Evolutionary conservation across 1,140 invertebrate species (phyloP).

Genomic region (Melanaphis sacchari): DNA sequence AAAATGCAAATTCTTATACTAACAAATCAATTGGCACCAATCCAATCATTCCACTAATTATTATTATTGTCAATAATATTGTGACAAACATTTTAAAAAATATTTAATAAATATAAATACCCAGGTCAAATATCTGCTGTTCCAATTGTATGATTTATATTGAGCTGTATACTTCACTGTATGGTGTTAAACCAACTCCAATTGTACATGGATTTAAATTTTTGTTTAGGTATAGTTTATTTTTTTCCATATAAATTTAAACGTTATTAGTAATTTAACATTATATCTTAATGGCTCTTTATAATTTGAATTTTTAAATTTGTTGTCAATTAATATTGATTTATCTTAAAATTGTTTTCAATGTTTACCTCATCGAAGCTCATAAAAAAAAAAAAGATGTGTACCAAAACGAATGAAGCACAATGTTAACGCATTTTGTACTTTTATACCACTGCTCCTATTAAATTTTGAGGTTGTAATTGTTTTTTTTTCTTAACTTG

Average conservation of each 20-base stretch:
- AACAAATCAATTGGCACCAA: background rate
- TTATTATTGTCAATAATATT: background rate
- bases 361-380: conserved; percentile 38
- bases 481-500: conserved; percentile 45
- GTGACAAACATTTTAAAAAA: background rate
- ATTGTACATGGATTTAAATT: background rate
- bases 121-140: background rate
- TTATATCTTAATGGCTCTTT: conserved; percentile 7
- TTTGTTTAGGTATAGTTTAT: conserved; percentile 15
- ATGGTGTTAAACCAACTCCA: background rate
- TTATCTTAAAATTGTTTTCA: conserved; percentile 39
- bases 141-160: background rate
- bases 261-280: background rate
- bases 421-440: conserved; percentile 51
- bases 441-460: conserved; percentile 50
- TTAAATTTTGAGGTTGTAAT: conserved; percentile 43
- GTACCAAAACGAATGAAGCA: conserved; percentile 17
- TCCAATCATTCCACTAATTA: background rate
- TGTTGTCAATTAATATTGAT: conserved; percentile 51
- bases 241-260: background rate
- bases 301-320: conserved; percentile 53
- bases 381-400: conserved; percentile 29
- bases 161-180: background rate
- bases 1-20: background rate
- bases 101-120: background rate